Evolutionary conservation across 30 jellyfish, hydroid and myxozoan species (phyloP), one percentile per base, ranked within the genome.

Genomic region (Cassiopea andromeda): DNA sequence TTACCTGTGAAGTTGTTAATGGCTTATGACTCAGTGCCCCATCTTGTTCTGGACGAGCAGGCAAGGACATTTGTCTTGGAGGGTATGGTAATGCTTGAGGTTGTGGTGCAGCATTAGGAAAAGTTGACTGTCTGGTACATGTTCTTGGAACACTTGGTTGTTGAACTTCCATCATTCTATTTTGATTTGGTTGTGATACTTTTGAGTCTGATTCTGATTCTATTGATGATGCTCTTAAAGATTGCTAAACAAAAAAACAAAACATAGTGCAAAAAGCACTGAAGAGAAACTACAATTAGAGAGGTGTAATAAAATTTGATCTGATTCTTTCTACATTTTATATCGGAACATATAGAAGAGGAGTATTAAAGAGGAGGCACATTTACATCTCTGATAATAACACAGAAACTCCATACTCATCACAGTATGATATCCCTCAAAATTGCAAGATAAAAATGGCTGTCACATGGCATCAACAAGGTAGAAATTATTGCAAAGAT

Each of bases 1-100:
- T n/a, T 66, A 93, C 98, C 97, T 93, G 96, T 44, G 98, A 93
- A 5, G 98, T 93, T 57, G 98, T 93, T 38, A 80, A 78, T 59
- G 98, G 98, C 72, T 87, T 83, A 8, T 92, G 91, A 45, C 87
- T 69, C 44, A 85, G 73, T 48, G 77, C 73, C 66, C 84, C 72
- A 7, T 89, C 96, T 59, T 78, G 64, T n/a, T 84, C 58, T 14
- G 89, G 75, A 45, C 76, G 44, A 1, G 92, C 85, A 4, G 96
- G 96, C 49, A 89, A 75, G 1, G 96, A 89, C 92, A 82, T 73
- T 66, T 89, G 96, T 66, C 96, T 70, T 17, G 92, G 83, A 3
- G 88, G 88, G 57, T 48, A 72, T 15, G 84, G 27, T 6, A 60
- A 7, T 70, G 80, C 69, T 45, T 60, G 85, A 13, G 96, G 85